Conservation (phyloP, 2,797 vertebrate genomes). For the Arnoldichthys spilopterus region DNA sequence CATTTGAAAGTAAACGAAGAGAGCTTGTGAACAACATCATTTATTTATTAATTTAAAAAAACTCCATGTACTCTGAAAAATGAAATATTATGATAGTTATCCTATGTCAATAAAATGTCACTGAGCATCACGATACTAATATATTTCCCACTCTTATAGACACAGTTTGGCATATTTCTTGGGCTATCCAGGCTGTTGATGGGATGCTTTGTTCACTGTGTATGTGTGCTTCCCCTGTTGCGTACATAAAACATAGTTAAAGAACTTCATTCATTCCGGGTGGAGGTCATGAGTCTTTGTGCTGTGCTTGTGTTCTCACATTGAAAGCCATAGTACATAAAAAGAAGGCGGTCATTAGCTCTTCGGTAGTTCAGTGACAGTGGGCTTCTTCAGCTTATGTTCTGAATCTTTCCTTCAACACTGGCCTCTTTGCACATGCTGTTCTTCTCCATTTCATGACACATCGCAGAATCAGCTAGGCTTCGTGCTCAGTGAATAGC, state of each 20-base stretch:
- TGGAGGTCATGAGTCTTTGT: conserved; percentile 37
- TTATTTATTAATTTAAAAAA: too few species aligned
- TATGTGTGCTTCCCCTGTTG: conserved; percentile 1
- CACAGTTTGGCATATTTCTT: conserved; percentile 14
- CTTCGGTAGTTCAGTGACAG: conserved; percentile 36
- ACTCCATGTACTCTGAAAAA: too few species aligned
- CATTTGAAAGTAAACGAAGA: too few species aligned
- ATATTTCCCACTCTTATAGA: not conserved
- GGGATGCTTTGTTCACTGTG: not conserved
- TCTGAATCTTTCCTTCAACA: conserved; percentile 34
- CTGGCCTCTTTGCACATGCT: conserved; percentile 29
- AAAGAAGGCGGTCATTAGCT: conserved; percentile 38
- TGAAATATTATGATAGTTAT: too few species aligned
- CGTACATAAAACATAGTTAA: not conserved
- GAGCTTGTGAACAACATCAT: too few species aligned
- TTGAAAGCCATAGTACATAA: conserved; percentile 22
- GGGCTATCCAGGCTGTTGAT: too few species aligned
- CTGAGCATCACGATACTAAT: too few species aligned
- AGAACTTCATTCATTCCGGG: conserved; percentile 38
- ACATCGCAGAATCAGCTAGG: conserved; percentile 22
- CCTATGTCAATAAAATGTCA: too few species aligned
- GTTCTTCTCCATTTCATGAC: conserved; percentile 30
- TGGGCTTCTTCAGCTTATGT: conserved; percentile 27
- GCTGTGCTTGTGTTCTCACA: conserved; percentile 20
- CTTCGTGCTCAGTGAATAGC: conserved; percentile 49